Conservation (phyloP, 2,888 invertebrate species). For the Drosophila stalkeri region DNA sequence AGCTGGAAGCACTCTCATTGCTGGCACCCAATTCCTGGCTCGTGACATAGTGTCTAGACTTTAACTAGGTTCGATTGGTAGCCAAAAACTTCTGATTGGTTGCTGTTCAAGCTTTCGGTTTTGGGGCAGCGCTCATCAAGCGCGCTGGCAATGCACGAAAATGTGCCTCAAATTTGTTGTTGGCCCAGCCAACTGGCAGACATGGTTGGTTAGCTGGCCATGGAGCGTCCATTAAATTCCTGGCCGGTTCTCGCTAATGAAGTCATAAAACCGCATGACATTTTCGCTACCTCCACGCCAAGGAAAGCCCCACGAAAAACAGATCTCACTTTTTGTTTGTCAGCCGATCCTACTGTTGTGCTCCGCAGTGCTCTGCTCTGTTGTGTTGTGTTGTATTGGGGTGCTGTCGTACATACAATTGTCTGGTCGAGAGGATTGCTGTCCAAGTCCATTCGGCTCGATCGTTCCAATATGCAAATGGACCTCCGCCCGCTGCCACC, state of each 20-base stretch:
- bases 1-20: slow-evolving; percentile 22
- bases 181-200: slow-evolving; percentile 6
- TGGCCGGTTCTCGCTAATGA: slow-evolving; percentile 81
- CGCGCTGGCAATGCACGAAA: slow-evolving; percentile 66
- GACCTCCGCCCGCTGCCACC: slow-evolving; percentile 71
- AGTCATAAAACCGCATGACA: slow-evolving; percentile 85
- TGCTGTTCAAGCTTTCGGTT: slow-evolving; percentile 54
- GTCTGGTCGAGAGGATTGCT: slow-evolving; percentile 42
- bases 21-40: slow-evolving; percentile 32
- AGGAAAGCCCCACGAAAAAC: slow-evolving; percentile 48
- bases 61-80: slow-evolving; percentile 51
- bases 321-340: slow-evolving; percentile 65
- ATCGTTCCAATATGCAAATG: slow-evolving; percentile 79
- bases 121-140: slow-evolving; percentile 63
- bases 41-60: slow-evolving; percentile 59
- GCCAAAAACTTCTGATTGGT: slow-evolving; percentile 63
- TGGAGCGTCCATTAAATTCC: slow-evolving; percentile 68
- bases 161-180: slow-evolving; percentile 72
- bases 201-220: slow-evolving; percentile 17
- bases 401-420: slow-evolving; percentile 65
- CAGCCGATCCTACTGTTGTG: slow-evolving; percentile 59
- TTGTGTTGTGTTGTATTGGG: slow-evolving; percentile 38
- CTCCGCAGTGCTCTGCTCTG: slow-evolving; percentile 8
- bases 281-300: slow-evolving; percentile 62
- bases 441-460: slow-evolving; percentile 51